Percentiles rank a stretch among this genome's conserved stretches.
Conservation (phyloP, 2,888 invertebrate species). For the Steinernema hermaphroditum region DNA sequence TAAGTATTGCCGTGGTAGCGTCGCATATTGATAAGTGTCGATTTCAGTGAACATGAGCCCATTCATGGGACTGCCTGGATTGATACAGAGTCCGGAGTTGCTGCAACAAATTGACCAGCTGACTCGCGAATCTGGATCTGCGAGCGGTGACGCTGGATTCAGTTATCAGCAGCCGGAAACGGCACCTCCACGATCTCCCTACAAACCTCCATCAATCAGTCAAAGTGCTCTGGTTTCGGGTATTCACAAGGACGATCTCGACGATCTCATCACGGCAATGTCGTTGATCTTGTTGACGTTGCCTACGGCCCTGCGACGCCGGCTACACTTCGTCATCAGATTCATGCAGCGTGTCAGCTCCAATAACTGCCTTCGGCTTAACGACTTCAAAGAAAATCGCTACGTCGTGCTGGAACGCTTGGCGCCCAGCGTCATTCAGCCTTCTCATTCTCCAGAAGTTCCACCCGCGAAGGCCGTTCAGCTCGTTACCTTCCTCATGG, state of each 20-base stretch:
- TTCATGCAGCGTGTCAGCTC: constrained; percentile 25
- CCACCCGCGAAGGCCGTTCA: background rate
- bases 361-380: background rate
- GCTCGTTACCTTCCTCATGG: constrained; percentile 21
- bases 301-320: background rate
- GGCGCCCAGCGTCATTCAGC: background rate
- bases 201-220: background rate
- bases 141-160: background rate
- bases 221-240: background rate
- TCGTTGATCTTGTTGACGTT: constrained; percentile 4
- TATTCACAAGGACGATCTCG: background rate
- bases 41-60: background rate
- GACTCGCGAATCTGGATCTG: background rate
- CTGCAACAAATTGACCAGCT: background rate
- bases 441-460: background rate
- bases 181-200: background rate
- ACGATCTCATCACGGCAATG: constrained; percentile 6
- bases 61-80: background rate
- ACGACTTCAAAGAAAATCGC: constrained; percentile 6
- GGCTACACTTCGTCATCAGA: constrained; percentile 19
- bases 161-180: background rate
- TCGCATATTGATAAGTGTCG: background rate
- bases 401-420: constrained; percentile 21
- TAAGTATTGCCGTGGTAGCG: background rate
- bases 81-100: background rate